Evolutionary conservation across 2,113 vertebrate genomes (phyloP).

Genomic region (Tragulus kanchil): DNA sequence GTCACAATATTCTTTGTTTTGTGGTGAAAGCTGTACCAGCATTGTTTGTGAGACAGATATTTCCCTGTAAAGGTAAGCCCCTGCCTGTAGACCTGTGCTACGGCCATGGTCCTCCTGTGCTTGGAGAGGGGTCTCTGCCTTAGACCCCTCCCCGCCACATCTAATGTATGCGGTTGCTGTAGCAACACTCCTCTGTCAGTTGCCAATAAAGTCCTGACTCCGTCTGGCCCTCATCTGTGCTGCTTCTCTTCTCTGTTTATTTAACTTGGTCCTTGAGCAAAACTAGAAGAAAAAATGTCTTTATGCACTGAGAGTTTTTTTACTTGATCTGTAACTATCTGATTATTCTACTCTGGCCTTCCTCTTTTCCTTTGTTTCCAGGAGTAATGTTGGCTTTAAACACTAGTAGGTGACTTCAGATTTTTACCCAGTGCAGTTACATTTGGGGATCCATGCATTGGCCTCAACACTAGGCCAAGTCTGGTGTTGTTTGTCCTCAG

Average conservation of each 20-base stretch:
- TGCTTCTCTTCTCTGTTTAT: background rate
- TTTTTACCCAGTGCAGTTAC: background rate
- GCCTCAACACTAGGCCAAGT: background rate
- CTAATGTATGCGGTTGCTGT: fast-evolving
- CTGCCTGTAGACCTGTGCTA: background rate
- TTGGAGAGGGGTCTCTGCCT: background rate
- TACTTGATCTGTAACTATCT: background rate
- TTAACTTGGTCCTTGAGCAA: background rate
- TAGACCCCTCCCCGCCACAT: fast-evolving
- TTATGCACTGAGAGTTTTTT: background rate
- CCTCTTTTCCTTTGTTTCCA: background rate
- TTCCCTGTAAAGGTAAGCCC: background rate
- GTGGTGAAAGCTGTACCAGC: background rate
- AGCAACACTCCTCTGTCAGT: background rate
- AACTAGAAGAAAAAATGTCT: background rate
- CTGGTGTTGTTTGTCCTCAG: background rate
- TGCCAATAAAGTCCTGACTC: background rate
- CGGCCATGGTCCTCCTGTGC: fast-evolving
- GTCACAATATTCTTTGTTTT: background rate
- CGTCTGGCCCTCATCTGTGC: background rate
- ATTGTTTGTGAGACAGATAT: background rate
- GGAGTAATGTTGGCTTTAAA: background rate
- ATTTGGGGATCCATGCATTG: background rate
- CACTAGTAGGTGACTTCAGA: background rate
- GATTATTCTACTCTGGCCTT: background rate